Base-by-base conservation (phyloP, 2,113 vertebrate genomes). In the Muntiacus reevesi region DNA sequence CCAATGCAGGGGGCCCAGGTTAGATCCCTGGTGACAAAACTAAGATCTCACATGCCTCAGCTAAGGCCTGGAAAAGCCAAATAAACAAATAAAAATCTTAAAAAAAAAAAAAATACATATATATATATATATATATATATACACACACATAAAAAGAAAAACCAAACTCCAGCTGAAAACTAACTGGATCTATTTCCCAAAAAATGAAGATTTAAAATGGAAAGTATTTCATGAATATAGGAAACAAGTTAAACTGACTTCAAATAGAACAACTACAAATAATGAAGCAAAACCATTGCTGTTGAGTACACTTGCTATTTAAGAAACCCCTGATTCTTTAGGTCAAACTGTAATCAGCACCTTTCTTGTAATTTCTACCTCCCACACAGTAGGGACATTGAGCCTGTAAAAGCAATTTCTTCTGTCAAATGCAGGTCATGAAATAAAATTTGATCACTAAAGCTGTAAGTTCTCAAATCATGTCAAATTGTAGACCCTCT, bases 311-410 rank as follows among this genome's bases (percentile, higher is more conserved):
- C 13, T 54, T 59, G 3, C 19, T 95, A 87, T 67, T 87, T 89
- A 88, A 55, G 43, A 96, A 92, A 86, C 78, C 21, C 25, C 33
- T 21, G 55, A 87, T 62, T 91, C 27, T 67, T 95, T 87, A 67
- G 21, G 16, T 71, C 23, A 93, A 67, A 36, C 13, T 90, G 15
- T 14, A 87, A 45, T 91, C 40, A 87, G 40, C 10, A 45, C 6
- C 1, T 43, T 97, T 81, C 19, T 55, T 83, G 6, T 45, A 50
- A 47, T 93, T 30, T 95, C 27, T 67, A 33, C 23, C 82, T 96
- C 28, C 33, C 36, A 87, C 45, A 36, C 33, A 0, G 11, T 45
- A 12, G 21, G 3, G 8, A 12, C 12, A 64, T 4, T 76, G 59
- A 90, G 27, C 1, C 23, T 85, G 45, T 83, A 36, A 92, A 76